phyloP scores from a whole-genome alignment of 2,113 vertebrate genomes.

The Rhinolophus ferrumequinum region DNA sequence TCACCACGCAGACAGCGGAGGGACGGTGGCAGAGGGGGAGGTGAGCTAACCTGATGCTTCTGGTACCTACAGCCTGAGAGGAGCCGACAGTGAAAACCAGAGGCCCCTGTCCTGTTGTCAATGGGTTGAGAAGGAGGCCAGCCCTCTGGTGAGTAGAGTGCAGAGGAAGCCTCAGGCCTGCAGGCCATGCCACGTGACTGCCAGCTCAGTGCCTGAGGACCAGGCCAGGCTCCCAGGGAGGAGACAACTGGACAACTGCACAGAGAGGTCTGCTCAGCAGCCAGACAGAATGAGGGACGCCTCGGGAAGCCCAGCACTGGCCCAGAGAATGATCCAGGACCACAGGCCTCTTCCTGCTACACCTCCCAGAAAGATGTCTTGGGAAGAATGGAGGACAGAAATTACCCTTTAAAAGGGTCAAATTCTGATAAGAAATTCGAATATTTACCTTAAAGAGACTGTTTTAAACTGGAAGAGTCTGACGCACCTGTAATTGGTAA shows the following conservation, averaged over 20 bases:
- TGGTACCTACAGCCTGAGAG: neutral
- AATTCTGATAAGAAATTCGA: neutral
- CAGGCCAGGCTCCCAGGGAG: too few species aligned
- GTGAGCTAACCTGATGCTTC: neutral
- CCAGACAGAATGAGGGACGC: neutral
- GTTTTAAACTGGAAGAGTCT: neutral
- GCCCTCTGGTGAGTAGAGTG: neutral
- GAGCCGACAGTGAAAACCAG: neutral
- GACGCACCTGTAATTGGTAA: neutral
- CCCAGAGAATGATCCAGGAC: neutral
- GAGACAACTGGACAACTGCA: neutral
- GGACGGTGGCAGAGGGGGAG: neutral
- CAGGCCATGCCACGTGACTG: accelerated
- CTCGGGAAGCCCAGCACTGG: neutral
- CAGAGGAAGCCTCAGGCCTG: neutral
- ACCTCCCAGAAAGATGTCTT: neutral
- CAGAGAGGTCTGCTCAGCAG: neutral
- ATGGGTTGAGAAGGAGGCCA: neutral
- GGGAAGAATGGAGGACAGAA: neutral
- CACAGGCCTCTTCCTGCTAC: neutral
- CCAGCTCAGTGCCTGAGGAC: neutral
- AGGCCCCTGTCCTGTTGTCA: neutral
- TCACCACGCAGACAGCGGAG: accelerated
- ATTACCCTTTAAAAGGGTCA: neutral
- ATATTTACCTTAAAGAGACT: neutral